These are phyloP conservation scores for Bombylius discolor DNA, from an alignment of 2,888 invertebrate genomes.

Conservation along the genomic window DNA sequence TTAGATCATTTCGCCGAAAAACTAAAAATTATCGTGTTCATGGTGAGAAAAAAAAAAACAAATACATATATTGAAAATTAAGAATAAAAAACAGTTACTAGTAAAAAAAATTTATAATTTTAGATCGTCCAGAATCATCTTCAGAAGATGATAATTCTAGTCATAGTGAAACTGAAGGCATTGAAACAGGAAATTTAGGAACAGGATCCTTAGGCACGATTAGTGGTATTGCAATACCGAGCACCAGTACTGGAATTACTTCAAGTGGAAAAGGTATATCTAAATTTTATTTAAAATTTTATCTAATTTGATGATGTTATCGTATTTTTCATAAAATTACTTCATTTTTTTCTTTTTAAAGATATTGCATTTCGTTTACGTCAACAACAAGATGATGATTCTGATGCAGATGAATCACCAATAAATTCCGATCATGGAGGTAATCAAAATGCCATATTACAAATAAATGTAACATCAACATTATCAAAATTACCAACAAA, in stretches of 20 bases:
- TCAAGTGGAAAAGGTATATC: constrained; percentile 24
- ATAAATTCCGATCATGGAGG: constrained; percentile 11
- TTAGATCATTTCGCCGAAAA: constrained; percentile 8
- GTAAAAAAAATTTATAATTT: neutral
- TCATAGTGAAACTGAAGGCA: neutral
- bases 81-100: too few species aligned
- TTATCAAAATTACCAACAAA: constrained; percentile 7
- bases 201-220: constrained; percentile 24
- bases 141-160: constrained; percentile 8
- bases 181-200: neutral
- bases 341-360: too few species aligned
- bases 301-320: neutral
- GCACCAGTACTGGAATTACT: constrained; percentile 49
- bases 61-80: neutral
- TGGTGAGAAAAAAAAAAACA: neutral
- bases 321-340: too few species aligned
- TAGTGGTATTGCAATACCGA: constrained; percentile 20
- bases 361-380: constrained; percentile 37
- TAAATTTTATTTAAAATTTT: too few species aligned
- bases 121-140: constrained; percentile 8
- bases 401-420: constrained; percentile 46
- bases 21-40: constrained; percentile 4
- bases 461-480: constrained; percentile 1
- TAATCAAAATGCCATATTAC: constrained; percentile 3
- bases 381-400: constrained; percentile 36